Base-by-base conservation (phyloP, 2,797 vertebrate genomes). In the Limosa lapponica region DNA sequence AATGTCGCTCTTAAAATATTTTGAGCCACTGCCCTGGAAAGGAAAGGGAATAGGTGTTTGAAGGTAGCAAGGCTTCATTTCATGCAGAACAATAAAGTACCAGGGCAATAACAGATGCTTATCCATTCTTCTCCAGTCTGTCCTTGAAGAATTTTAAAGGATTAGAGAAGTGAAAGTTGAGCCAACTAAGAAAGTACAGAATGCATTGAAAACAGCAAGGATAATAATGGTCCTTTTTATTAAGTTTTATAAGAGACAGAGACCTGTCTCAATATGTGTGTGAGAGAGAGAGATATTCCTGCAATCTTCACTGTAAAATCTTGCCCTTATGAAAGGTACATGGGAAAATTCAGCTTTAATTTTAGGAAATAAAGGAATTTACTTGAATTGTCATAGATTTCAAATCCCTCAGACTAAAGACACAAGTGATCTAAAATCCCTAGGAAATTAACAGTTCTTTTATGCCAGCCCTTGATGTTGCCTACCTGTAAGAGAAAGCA, bases 61-160 rank as follows among this genome's bases (percentile, higher is more conserved):
- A 90, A 92, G 72, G 89, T 67, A 96, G 66, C 43, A 95, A 75
- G 70, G 83, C 71, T 92, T 96, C 65, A 80, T 86, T 96, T 93
- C 64, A 82, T 39, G 90, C 69, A 81, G 64, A 89, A 65, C 64
- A 89, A 65, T 72, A 13, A 90, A 71, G 71, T 58, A 41, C 36
- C 55, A 84, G 52, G 28, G 74, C 49, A 69, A 79, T 67, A 91
- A 72, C 18, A 96, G 89, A 86, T 77, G 77, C 32, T 92, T 75
- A 90, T 48, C 59, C 81, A 46, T 43, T 90, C 44, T 80, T 87
- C 43, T 72, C 49, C 49, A 92, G 55, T 52, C 82, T 87, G 85
- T 86, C 80, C 90, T 79, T 69, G 73, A 82, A 90, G 72, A 91
- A 87, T 78, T 66, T 71, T 85, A 49, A 85, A 41, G 51, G 77